Evolutionary conservation across 2,888 invertebrate species (phyloP).

Genomic region (Pollenia angustigena): DNA sequence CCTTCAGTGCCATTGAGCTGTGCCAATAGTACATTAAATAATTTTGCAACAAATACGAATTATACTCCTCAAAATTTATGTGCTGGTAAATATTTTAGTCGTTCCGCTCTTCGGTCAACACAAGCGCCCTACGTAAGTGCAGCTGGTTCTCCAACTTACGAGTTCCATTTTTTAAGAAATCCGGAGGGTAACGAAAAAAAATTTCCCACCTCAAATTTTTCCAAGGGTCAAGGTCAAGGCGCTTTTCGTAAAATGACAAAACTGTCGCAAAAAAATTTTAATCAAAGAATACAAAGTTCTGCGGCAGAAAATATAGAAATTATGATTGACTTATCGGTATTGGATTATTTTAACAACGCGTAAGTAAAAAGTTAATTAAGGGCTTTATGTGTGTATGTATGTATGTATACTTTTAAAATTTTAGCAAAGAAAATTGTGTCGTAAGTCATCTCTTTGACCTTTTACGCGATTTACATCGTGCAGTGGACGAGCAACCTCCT

Average conservation of each 20-base stretch:
- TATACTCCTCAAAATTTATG: not conserved
- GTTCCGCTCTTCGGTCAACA: not conserved
- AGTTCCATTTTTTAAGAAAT: slow-evolving; percentile 69
- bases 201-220: slow-evolving; percentile 2
- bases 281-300: slow-evolving; percentile 13
- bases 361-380: slow-evolving; percentile 67
- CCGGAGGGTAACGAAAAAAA: slow-evolving; percentile 27
- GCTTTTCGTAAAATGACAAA: slow-evolving; percentile 52
- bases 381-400: not conserved
- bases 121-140: not conserved
- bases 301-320: slow-evolving; percentile 58
- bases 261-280: slow-evolving; percentile 13
- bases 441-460: slow-evolving; percentile 76
- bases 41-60: not conserved
- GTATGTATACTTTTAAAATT: not conserved
- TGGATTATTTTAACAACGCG: slow-evolving; percentile 71
- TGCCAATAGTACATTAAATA: not conserved
- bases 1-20: not conserved
- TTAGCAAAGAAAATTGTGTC: slow-evolving; percentile 74
- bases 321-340: slow-evolving; percentile 64
- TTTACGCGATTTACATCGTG: slow-evolving; percentile 77
- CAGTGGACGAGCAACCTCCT: slow-evolving; percentile 75
- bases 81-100: not conserved
- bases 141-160: slow-evolving; percentile 53
- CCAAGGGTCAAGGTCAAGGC: slow-evolving; percentile 5